phyloP scores from a whole-genome alignment of 1,140 invertebrate species.

The Drosophila bocki region DNA sequence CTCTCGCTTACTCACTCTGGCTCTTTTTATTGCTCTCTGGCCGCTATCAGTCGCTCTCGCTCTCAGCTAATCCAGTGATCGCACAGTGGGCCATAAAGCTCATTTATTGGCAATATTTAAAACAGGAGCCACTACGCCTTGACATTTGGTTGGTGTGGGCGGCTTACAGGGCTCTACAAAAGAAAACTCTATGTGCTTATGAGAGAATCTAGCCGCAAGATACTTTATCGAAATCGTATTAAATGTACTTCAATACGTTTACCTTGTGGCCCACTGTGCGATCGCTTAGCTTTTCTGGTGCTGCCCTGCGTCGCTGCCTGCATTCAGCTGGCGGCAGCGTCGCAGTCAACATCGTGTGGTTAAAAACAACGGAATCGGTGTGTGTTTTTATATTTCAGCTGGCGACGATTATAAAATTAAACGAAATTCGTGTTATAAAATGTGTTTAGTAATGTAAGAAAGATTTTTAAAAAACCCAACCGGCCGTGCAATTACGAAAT shows the following conservation, averaged over 20 bases:
- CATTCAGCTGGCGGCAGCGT: slow-evolving; percentile 44
- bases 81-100: background rate
- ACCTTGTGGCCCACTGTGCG: slow-evolving; percentile 13
- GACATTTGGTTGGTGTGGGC: no score
- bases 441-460: slow-evolving; percentile 37
- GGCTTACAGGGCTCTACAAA: background rate
- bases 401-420: slow-evolving; percentile 31
- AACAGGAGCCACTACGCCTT: background rate
- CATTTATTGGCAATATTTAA: background rate
- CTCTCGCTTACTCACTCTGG: slow-evolving; percentile 2
- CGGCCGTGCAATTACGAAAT: slow-evolving; percentile 74
- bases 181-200: background rate
- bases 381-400: slow-evolving; percentile 16
- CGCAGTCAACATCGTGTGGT: slow-evolving; percentile 65
- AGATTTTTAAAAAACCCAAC: slow-evolving; percentile 30
- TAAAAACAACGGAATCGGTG: slow-evolving; percentile 42
- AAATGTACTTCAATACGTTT: no score
- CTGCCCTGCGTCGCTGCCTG: slow-evolving; percentile 14
- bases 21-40: background rate
- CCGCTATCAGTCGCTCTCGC: slow-evolving; percentile 24
- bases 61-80: slow-evolving; percentile 14
- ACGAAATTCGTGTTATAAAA: slow-evolving; percentile 29
- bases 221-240: no score
- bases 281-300: slow-evolving; percentile 44
- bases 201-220: background rate